Conservation (phyloP, 2,797 vertebrate species). For the Manis javanica region DNA sequence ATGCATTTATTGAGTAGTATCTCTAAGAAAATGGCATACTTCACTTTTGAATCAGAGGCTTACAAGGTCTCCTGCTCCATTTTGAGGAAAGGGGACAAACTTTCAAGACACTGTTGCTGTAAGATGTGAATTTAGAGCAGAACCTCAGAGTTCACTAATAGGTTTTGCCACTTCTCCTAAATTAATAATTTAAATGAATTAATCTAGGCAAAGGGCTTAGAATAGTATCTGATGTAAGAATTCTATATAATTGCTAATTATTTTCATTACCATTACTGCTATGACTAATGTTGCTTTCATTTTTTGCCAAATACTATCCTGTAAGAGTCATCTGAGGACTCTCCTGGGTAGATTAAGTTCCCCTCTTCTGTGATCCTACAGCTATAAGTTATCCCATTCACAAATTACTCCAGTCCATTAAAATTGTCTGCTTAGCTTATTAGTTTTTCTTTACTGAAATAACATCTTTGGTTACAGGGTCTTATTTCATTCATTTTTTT, state of each 20-base stretch:
- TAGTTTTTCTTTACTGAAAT: slow-evolving; percentile 4
- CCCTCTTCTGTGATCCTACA: neutral
- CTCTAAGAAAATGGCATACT: neutral
- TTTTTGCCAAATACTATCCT: neutral
- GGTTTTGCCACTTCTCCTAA: neutral
- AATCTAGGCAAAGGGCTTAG: neutral
- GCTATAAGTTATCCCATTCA: neutral
- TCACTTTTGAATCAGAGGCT: neutral
- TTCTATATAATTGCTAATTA: neutral
- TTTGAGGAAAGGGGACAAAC: neutral
- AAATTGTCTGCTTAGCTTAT: neutral
- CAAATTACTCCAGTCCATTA: neutral
- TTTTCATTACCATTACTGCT: neutral
- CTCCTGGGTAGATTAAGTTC: neutral
- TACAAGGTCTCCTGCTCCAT: neutral
- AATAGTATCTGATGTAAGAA: neutral
- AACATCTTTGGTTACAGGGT: neutral
- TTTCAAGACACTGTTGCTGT: neutral
- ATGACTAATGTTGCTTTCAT: neutral
- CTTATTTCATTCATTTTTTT: neutral
- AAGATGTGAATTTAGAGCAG: neutral
- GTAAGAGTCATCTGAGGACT: neutral
- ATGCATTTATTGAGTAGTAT: neutral
- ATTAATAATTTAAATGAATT: slow-evolving; percentile 38
- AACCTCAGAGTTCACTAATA: neutral